A percentile compares a stretch with the other conserved stretches of the same genome.
Conservation (phyloP, 2,113 vertebrate species). For the Malurus melanocephalus region DNA sequence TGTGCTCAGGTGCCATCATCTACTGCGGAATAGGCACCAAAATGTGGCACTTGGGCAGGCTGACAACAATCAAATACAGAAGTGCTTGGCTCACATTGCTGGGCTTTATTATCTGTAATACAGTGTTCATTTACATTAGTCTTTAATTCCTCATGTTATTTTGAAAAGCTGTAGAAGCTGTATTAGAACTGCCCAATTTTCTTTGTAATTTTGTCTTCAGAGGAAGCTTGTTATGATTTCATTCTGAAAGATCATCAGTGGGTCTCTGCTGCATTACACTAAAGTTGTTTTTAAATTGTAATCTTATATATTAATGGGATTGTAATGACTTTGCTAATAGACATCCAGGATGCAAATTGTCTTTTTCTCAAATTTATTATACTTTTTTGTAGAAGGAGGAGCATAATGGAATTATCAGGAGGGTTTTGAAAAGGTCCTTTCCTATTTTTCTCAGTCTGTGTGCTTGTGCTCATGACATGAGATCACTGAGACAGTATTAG, state of each 20-base stretch:
- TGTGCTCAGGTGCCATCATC: background rate
- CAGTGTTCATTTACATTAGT: background rate
- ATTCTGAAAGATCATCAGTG: background rate
- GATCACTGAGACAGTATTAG: background rate
- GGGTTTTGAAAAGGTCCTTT: background rate
- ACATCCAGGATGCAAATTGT: background rate
- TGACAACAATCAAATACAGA: rapidly evolving
- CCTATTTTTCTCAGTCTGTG: background rate
- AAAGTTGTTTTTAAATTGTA: background rate
- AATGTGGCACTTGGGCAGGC: background rate
- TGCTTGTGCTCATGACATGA: background rate
- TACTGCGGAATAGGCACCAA: background rate
- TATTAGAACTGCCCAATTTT: background rate
- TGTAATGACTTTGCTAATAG: slow-evolving; percentile 15
- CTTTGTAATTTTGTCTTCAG: background rate
- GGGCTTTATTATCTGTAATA: background rate
- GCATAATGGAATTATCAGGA: background rate
- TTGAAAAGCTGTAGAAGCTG: background rate
- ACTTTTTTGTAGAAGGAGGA: background rate
- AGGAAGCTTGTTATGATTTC: background rate
- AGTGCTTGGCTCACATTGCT: background rate
- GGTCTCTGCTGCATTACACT: background rate
- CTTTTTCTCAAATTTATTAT: background rate
- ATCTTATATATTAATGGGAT: background rate
- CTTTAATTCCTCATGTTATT: background rate